Conservation (phyloP, 2,797 vertebrate species). For the Ammospiza maritima region DNA sequence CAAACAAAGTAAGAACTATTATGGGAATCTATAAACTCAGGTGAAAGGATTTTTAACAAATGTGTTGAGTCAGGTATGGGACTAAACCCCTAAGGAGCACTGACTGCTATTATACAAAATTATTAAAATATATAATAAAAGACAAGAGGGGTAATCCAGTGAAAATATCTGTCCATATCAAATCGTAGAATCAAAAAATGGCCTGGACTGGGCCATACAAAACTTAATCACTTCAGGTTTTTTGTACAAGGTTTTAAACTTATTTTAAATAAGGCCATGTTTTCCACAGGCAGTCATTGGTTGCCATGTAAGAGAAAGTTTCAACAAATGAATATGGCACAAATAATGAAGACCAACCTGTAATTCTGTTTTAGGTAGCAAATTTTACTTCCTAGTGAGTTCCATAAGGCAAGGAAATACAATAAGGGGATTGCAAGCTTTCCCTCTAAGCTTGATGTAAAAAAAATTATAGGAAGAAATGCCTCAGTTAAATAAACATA, state of each 20-base stretch:
- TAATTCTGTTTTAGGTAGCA: background rate
- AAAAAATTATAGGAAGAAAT: background rate
- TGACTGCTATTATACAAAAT: background rate
- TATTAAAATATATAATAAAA: background rate
- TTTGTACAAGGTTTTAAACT: background rate
- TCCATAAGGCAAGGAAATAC: background rate
- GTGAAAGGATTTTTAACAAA: background rate
- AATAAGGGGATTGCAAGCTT: background rate
- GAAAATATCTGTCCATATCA: background rate
- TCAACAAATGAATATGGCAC: background rate
- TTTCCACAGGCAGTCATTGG: background rate
- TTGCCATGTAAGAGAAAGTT: background rate
- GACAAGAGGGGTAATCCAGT: background rate
- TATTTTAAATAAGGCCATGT: background rate
- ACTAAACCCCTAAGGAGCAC: background rate
- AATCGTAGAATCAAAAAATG: background rate
- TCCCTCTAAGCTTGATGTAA: background rate
- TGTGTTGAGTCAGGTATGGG: background rate
- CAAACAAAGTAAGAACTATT: background rate
- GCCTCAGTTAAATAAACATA: background rate
- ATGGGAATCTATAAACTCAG: background rate
- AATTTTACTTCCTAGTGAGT: background rate
- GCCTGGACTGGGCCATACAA: background rate
- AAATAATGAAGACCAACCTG: background rate
- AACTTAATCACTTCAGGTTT: background rate